Evolutionary conservation across 2,113 vertebrate species (phyloP), one percentile per base, ranked within the genome.

Genomic region (Antigone vipio): DNA sequence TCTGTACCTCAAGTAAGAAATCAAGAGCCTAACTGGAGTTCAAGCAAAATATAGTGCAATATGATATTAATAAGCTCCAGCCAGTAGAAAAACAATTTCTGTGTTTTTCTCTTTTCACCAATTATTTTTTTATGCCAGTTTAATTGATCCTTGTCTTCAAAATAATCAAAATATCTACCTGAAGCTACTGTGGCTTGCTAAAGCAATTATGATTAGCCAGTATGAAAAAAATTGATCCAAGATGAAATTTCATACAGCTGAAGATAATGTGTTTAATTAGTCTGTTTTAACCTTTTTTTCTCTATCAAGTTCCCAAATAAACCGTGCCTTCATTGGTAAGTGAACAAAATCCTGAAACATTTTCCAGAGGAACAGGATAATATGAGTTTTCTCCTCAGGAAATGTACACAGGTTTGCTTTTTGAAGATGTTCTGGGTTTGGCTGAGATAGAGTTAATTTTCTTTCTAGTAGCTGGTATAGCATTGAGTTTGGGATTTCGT

Each of bases 181-280:
- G 20, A 77, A 93, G 50, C 18, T 71, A 66, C 24, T 81, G 42
- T 40, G 34, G 2, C 8, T 73, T 94, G 23, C 35, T 81, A 47
- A 93, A 87, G 23, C 35, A 73, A 74, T 92, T 89, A 77, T 22
- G 30, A 77, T 78, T 40, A 74, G 15, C 11, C 44, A 34, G 12
- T 18, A 55, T 50, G 69, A 85, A 77, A 74, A 77, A 71, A 66
- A 78, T 38, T 82, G 64, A 95, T 85, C 66, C 22, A 29, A 85
- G 20, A n/a, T 72, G 18, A 75, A 85, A 92, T 72, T 67, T 90
- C 12, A 15, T 88, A 40, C 9, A 59, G 38, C 40, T 75, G 45
- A 85, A 93, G 55, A 85, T 19, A 38, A 88, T 92, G 52, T 42
- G 21, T 7, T 92, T 90, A 13, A 52, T 85, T 85, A 93, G 8